Evolutionary conservation across 1,140 invertebrate genomes (phyloP).

Genomic region (Zophobas morio): DNA sequence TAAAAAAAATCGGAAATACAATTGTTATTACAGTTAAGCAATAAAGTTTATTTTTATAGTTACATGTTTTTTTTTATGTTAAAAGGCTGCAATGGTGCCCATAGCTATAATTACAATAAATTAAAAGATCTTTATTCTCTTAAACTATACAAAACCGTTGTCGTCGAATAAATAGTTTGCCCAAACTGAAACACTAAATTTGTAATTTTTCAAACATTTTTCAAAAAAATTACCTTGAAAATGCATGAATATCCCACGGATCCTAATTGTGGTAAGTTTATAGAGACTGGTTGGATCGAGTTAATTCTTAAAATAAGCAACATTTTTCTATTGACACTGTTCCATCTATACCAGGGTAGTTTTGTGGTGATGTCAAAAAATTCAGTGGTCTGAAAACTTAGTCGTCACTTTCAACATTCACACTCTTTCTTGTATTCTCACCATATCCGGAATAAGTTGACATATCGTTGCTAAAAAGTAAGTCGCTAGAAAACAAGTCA

Average conservation of each 20-base stretch:
- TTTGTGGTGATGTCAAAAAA: neutral
- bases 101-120: neutral
- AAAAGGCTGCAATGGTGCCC: neutral
- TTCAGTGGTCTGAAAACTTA: neutral
- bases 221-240: neutral
- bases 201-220: neutral
- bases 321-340: neutral
- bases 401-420: neutral
- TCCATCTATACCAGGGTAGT: conserved; percentile 7
- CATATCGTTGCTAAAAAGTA: neutral
- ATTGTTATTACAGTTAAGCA: too few species aligned
- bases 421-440: neutral
- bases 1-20: too few species aligned
- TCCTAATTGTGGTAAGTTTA: conserved; percentile 10
- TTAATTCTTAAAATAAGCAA: conserved; percentile 10
- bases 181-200: neutral
- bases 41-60: too few species aligned
- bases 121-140: neutral
- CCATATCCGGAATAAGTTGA: neutral
- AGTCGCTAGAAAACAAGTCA: neutral
- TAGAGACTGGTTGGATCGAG: neutral
- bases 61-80: neutral
- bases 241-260: neutral
- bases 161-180: conserved; percentile 5
- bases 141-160: neutral